Evolutionary conservation across 1,140 invertebrate genomes (phyloP).

Genomic region (Harpegnathos saltator): DNA sequence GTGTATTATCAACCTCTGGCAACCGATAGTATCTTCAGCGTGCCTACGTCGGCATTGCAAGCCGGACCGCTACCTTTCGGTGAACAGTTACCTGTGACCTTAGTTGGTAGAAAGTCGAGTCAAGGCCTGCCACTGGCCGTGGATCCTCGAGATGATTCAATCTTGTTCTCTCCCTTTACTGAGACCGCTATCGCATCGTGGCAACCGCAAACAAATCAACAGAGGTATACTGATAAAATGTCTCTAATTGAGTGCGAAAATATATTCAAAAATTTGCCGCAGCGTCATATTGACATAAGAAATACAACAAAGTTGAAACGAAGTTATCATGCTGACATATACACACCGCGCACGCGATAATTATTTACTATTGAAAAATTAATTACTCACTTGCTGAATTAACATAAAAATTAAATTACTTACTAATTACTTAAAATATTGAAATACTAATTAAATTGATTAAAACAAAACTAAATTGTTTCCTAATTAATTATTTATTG

Average conservation of each 20-base stretch:
- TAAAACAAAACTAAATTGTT: too few species aligned
- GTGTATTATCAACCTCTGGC: constrained; percentile 93
- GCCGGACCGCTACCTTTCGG: constrained; percentile 89
- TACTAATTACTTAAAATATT: too few species aligned
- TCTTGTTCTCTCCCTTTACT: constrained; percentile 91
- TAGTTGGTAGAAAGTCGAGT: constrained; percentile 93
- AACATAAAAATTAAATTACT: too few species aligned
- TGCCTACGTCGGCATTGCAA: constrained; percentile 90
- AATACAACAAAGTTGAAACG: not conserved
- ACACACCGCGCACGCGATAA: not conserved
- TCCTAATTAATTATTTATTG: too few species aligned
- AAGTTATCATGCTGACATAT: not conserved
- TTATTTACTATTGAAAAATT: not conserved
- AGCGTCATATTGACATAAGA: not conserved
- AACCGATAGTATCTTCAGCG: constrained; percentile 92
- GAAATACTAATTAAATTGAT: too few species aligned
- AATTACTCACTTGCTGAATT: too few species aligned
- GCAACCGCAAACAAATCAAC: constrained; percentile 90
- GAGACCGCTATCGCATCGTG: constrained; percentile 92
- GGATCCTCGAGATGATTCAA: constrained; percentile 89
- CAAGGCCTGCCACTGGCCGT: constrained; percentile 91
- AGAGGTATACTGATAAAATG: constrained; percentile 85
- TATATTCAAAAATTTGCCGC: not conserved
- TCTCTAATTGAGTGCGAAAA: not conserved
- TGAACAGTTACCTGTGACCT: constrained; percentile 90